These are phyloP conservation scores for Caenorhabditis briggsae DNA, from an alignment of 1,140 invertebrate genomes.

Conservation along the genomic window DNA sequence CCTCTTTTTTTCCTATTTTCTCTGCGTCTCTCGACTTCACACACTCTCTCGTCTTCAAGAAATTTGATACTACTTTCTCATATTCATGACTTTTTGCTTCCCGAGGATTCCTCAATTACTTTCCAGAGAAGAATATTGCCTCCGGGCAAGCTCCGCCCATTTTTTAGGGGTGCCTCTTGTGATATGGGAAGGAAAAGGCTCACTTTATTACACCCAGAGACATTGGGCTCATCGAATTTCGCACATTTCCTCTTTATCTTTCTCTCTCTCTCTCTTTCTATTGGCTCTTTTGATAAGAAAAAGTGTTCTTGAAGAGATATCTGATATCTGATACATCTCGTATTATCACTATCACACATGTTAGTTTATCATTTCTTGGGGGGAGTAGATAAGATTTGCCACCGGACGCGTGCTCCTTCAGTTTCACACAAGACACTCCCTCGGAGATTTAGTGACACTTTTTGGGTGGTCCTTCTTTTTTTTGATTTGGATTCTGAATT, in stretches of 20 bases:
- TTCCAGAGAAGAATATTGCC: too few relatives aligned
- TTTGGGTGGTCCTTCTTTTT: conserved; percentile 25
- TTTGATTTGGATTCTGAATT: too few relatives aligned
- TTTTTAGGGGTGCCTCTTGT: too few relatives aligned
- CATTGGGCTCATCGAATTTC: too few relatives aligned
- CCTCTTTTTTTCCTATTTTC: background rate
- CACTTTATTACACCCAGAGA: too few relatives aligned
- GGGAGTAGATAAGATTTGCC: background rate
- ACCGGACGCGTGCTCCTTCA: conserved; percentile 24
- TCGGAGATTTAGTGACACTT: background rate
- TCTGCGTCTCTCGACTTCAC: background rate
- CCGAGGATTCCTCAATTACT: too few relatives aligned
- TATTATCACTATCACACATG: background rate
- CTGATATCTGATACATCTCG: background rate
- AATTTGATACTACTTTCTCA: background rate
- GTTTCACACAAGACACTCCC: too few relatives aligned
- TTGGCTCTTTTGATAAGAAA: background rate
- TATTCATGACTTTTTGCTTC: too few relatives aligned
- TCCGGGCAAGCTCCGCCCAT: too few relatives aligned
- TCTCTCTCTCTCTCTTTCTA: background rate
- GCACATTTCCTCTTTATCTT: background rate
- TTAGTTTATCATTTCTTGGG: background rate
- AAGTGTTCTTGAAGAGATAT: background rate
- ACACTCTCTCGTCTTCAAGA: background rate
- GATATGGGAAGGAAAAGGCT: too few relatives aligned